Base-by-base conservation (phyloP, 2,797 vertebrate species). In the Myotis daubentonii region DNA sequence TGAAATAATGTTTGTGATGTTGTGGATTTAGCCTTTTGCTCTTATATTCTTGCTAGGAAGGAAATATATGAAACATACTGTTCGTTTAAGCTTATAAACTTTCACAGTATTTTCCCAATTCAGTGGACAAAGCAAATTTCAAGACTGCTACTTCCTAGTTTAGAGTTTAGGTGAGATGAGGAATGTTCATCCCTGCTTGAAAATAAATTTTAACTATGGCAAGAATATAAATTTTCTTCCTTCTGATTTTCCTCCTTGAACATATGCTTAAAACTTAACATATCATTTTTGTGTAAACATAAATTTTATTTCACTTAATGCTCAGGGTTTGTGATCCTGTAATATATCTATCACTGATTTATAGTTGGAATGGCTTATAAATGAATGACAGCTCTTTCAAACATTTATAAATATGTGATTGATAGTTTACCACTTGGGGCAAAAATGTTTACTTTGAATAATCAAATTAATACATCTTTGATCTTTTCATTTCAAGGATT, bases 21-120 rank as follows among this genome's bases (percentile, higher is more conserved):
- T 93, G 90, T 96, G 53, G 68, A 49, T 94, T 93, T 89, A 87
- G 86, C n/a, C 22, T 51, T 92, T 91, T 89, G 28, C 30, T 86
- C 1, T 62, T 41, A 66, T 6, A 62, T 76, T 94, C 71, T 76
- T 79, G 11, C 60, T 89, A 57, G 16, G 25, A 86, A 86, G 57
- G 57, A 93, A 85, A 25, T 88, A 80, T 51, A 9, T 92, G 25
- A 93, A 88, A 55, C 1, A 2, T 47, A 68, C 22, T 57, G 13
- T 90, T 70, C 47, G 68, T 93, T 74, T 86, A 55, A 78, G 49
- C 30, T 71, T 79, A 79, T 33, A 47, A 81, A 53, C 72, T 60
- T 82, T n/a, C 11, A 55, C 15, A 76, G 7, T 70, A 36, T 71
- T 93, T 91, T 30, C 49, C 28, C 10, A 71, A 0, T 75, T 80